These are phyloP conservation scores for Dasysyrphus albostriatus DNA, from an alignment of 2,888 invertebrate genomes.

Conservation along the genomic window DNA sequence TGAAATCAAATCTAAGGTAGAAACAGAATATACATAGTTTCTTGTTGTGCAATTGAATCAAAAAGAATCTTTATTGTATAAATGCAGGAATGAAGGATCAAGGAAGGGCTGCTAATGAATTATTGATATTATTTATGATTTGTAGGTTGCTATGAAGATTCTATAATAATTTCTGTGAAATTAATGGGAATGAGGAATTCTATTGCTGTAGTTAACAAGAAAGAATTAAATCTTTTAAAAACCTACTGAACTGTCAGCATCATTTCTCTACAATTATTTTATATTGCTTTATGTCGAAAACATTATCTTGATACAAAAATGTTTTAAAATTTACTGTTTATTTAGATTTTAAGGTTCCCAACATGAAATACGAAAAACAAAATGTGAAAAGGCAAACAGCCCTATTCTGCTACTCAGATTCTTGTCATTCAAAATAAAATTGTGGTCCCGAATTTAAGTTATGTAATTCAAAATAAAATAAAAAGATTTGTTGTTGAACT, in stretches of 20 bases:
- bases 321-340: too few relatives aligned
- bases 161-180: conserved; percentile 35
- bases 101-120: conserved; percentile 39
- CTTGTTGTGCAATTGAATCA: conserved; percentile 34
- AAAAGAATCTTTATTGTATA: conserved; percentile 15
- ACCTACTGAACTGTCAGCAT: not conserved
- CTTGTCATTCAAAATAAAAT: too few relatives aligned
- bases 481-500: too few relatives aligned
- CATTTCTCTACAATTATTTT: not conserved
- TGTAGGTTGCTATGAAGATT: conserved; percentile 30
- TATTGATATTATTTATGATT: conserved; percentile 58
- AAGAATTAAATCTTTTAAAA: conserved; percentile 1
- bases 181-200: not conserved
- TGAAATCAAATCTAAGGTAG: conserved; percentile 55
- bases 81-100: conserved; percentile 10
- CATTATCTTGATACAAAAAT: too few relatives aligned
- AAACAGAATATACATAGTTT: not conserved
- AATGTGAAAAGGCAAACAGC: too few relatives aligned
- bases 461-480: too few relatives aligned
- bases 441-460: too few relatives aligned
- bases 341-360: too few relatives aligned
- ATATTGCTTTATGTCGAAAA: not conserved
- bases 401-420: too few relatives aligned
- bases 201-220: not conserved
- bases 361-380: too few relatives aligned